Evolutionary conservation across 2,113 vertebrate genomes (phyloP), one percentile per base, ranked within the genome.

Genomic region (Podilymbus podiceps): DNA sequence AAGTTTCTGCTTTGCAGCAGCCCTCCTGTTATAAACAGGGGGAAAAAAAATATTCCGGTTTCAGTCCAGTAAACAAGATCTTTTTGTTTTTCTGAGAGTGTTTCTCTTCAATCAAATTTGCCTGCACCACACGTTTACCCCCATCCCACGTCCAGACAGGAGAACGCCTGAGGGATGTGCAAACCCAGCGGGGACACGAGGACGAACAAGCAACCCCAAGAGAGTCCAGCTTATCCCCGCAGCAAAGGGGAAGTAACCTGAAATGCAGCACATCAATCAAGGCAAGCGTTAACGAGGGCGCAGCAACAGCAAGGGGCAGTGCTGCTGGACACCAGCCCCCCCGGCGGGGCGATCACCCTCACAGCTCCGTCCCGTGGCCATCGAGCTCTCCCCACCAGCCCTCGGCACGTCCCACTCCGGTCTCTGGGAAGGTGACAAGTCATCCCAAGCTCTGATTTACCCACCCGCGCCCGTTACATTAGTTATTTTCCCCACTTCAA

Each of bases 141-240:
- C 35, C 35, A 19, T 24, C 31, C 31, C 22, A 3, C 23, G 20
- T 38, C 11, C 35, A 59, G 59, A 15, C 16, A 52, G 22, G 9
- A 35, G 35, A 46, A 9, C 3, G 5, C n/a, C 56, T 17, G 15
- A 23, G 38, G 25, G 25, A 19, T 6, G 1, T 4, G 24, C 24
- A 58, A 17, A 81, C 25, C 30, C 12, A 2, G 14, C 0, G 1
- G n/a, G 31, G 55, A 72, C 1, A 8, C 3, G 1, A 38, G 28
- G 33, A 38, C 1, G 5, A 71, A 50, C 19, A 56, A 16, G 8
- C 23, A 52, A 40, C 28, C 27, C 5, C 0, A 23, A 44, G 42
- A 40, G 21, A 33, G 33, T 19, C 31, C 44, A 40, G 5, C 9
- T 56, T 25, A 44, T 15, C 44, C 19, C 33, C 10, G 4, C 17